These are phyloP conservation scores for Drosophila meridiana DNA, from an alignment of 2,888 invertebrate species.

Conservation along the genomic window DNA sequence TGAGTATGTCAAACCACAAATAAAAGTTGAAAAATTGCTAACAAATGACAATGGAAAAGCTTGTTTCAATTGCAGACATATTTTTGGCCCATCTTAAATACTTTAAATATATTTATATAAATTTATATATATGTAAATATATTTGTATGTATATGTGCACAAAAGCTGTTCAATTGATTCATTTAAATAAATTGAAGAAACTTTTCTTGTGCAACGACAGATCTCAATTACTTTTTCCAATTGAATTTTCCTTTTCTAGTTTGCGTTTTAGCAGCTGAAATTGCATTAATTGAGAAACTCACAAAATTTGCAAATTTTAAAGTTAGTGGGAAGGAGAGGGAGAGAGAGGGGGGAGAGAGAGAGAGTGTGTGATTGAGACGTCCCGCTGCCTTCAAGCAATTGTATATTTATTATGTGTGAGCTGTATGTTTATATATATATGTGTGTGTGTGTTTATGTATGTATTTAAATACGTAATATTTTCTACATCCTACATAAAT, in stretches of 20 bases:
- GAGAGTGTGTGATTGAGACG: neutral
- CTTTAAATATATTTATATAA: neutral
- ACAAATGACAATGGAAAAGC: neutral
- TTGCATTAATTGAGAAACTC: slow-evolving; percentile 9
- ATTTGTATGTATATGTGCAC: neutral
- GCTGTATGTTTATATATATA: neutral
- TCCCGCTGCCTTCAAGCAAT: neutral
- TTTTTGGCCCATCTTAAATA: neutral
- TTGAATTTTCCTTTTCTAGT: slow-evolving; percentile 7
- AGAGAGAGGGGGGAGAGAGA: rapidly evolving
- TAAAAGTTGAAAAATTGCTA: neutral
- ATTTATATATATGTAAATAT: neutral
- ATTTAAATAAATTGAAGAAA: slow-evolving; percentile 5
- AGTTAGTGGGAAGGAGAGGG: neutral
- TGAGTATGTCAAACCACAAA: slow-evolving; percentile 2
- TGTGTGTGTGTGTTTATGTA: neutral
- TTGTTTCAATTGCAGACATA: neutral
- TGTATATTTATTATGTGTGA: slow-evolving; percentile 10
- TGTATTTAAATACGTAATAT: neutral
- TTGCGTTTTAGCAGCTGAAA: neutral
- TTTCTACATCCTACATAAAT: slow-evolving; percentile 13
- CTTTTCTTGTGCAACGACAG: neutral
- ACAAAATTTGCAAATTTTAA: slow-evolving; percentile 1
- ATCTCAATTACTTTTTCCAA: neutral
- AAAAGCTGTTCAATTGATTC: neutral